Evolutionary conservation across 2,888 invertebrate genomes (phyloP), one percentile per base, ranked within the genome.

Genomic region (Nysson spinosus): DNA sequence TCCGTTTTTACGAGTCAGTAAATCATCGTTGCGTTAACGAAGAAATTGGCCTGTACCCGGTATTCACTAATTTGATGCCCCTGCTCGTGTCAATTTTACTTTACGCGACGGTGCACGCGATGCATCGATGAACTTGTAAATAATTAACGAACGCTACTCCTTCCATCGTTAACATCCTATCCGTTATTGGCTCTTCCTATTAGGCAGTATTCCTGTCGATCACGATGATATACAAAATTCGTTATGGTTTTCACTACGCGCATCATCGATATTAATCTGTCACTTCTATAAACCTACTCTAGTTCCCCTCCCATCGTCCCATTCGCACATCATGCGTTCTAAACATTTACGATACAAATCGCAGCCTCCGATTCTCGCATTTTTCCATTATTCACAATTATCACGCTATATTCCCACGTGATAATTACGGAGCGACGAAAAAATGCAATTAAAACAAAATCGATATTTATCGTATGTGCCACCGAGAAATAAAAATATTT

Each of bases 81-180:
- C 28, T 49, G 47, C 35, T 26, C 57, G 49, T 39, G 64, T 72
- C 77, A 69, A 76, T 76, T 76, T 76, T 74, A 60, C 64, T 67
- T 67, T 26, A 63, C 72, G 77, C 74, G 28, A 42, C 54, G 56
- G 34, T 61, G 66, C 66, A 57, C 46, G 63, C 60, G 75, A 76
- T 61, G 81, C 72, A 64, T 78, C 78, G 77, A 69, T 79, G 77
- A 81, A 77, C 76, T 71, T 72, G 80, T 81, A 80, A 81, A 82
- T 82, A 82, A 82, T 82, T 81, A 77, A 75, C 71, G 77, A 80
- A 75, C 67, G 69, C 61, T 54, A 44, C 63, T 66, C 49, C 64
- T 70, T 61, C 64, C 72, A 73, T 70, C 72, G 69, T 74, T 72
- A 73, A 71, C 69, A 74, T 77, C 64, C 71, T 44, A 58, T 44